These are phyloP conservation scores for Cerceris ruficornis DNA, from an alignment of 2,888 invertebrate species.

Conservation along the genomic window DNA sequence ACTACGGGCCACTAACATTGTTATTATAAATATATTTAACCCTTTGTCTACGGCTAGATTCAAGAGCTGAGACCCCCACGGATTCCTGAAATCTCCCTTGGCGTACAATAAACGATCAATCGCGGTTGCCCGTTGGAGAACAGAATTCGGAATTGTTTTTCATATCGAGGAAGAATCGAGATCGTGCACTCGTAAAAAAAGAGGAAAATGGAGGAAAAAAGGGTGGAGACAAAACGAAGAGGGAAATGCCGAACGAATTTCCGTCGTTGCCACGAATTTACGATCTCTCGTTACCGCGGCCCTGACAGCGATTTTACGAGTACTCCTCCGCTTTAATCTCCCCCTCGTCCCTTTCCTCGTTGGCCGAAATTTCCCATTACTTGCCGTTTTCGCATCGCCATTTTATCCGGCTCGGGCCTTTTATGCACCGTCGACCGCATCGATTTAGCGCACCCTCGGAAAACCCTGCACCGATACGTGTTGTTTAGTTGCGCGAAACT, in stretches of 20 bases:
- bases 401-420: background rate
- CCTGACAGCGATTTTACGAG: slow-evolving; percentile 29
- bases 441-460: background rate
- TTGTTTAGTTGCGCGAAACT: too few relatives aligned
- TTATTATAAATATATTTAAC: too few relatives aligned
- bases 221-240: background rate
- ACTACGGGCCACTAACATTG: too few relatives aligned
- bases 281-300: slow-evolving; percentile 7
- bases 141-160: too few relatives aligned
- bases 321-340: slow-evolving; percentile 28
- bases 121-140: too few relatives aligned
- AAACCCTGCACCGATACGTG: background rate
- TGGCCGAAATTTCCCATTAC: background rate
- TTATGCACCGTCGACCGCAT: background rate
- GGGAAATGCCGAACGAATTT: slow-evolving; percentile 8
- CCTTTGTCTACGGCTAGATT: too few relatives aligned
- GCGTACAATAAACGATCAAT: too few relatives aligned
- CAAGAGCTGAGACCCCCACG: too few relatives aligned
- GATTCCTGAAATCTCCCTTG: too few relatives aligned
- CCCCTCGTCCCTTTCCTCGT: slow-evolving; percentile 1
- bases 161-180: too few relatives aligned
- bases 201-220: background rate
- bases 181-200: background rate
- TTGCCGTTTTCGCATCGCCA: background rate
- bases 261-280: slow-evolving; percentile 9